phyloP scores from a whole-genome alignment of 2,888 invertebrate genomes.

The Patella ulyssiponensis region DNA sequence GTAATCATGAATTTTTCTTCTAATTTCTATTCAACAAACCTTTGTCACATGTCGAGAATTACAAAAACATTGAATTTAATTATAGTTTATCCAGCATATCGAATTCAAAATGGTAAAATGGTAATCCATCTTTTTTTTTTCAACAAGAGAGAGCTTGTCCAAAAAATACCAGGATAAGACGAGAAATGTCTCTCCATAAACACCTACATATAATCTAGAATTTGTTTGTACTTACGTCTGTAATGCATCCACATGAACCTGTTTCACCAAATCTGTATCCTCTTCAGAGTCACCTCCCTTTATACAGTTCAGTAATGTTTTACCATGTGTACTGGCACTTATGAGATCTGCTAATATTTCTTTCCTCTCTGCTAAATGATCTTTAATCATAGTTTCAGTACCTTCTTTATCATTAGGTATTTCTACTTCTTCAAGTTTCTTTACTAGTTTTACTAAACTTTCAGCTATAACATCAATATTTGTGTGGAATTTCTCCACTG shows the following conservation, averaged over 20 bases:
- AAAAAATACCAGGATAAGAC: too few relatives aligned
- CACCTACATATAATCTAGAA: too few relatives aligned
- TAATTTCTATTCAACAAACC: too few relatives aligned
- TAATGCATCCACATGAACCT: slow-evolving; percentile 88
- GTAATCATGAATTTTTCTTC: too few relatives aligned
- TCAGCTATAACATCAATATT: slow-evolving; percentile 91
- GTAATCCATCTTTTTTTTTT: too few relatives aligned
- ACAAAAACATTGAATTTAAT: too few relatives aligned
- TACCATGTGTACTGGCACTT: slow-evolving; percentile 90
- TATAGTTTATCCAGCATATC: too few relatives aligned
- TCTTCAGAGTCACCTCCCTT: slow-evolving; percentile 58
- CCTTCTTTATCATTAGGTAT: slow-evolving; percentile 94
- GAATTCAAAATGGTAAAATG: too few relatives aligned
- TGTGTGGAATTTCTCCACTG: slow-evolving; percentile 93
- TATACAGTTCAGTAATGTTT: slow-evolving; percentile 82
- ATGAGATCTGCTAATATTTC: slow-evolving; percentile 83
- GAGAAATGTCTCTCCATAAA: too few relatives aligned
- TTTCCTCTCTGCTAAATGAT: slow-evolving; percentile 73
- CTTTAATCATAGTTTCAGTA: slow-evolving; percentile 87
- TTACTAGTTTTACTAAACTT: slow-evolving; percentile 88
- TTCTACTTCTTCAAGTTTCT: slow-evolving; percentile 89
- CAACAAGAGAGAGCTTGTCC: too few relatives aligned
- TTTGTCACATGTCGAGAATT: too few relatives aligned
- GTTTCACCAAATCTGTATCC: slow-evolving; percentile 51
- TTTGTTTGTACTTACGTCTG: slow-evolving; percentile 80